Evolutionary conservation across 2,888 invertebrate species (phyloP), one percentile per base, ranked within the genome.

Genomic region (Epinotia demarniana): DNA sequence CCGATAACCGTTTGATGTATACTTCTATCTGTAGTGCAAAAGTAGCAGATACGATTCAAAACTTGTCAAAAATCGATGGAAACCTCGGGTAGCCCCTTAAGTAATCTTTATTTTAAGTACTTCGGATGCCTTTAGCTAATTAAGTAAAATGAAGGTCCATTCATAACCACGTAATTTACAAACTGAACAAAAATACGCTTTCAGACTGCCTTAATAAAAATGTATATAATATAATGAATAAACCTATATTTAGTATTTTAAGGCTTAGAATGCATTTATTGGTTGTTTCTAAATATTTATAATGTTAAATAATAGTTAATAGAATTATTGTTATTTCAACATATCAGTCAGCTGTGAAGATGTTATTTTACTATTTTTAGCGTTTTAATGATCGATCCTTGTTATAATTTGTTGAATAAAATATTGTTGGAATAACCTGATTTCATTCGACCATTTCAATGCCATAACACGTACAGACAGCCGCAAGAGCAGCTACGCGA

Each of bases 171-270:
- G 8, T 39, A 61, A 16, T 61, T 61, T 60, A 60, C 23, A 16
- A 61, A 6, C 33, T 16, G 58, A 27, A 60, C 58, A n/a, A 64
- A 49, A 64, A 46, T 64, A 64, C 64, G 64, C 64, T 64, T 64
- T 27, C 23, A 64, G 8, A 27, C 6, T 64, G 64, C 46, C 64
- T 49, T 64, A 43, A 43, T 43, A 63, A 49, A 49, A 49, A 16
- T n/a, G 18, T 12, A 12, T 62, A 16, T 0, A 8, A 43, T 43
- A 46, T 64, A 64, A 23, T 43, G 16, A 27, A 46, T 12, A 3
- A 1, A 8, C 1, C 16, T 49, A 49, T 19, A 49, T 19, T 64
- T 49, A 49, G 49, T 64, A 27, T 3, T 9, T 64, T 49, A 27
- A 61, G 33, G 27, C 33, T 49, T 46, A 46, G 23, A 49, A 49